Evolutionary conservation across 2,113 vertebrate genomes (phyloP).

Genomic region (Podarcis muralis): DNA sequence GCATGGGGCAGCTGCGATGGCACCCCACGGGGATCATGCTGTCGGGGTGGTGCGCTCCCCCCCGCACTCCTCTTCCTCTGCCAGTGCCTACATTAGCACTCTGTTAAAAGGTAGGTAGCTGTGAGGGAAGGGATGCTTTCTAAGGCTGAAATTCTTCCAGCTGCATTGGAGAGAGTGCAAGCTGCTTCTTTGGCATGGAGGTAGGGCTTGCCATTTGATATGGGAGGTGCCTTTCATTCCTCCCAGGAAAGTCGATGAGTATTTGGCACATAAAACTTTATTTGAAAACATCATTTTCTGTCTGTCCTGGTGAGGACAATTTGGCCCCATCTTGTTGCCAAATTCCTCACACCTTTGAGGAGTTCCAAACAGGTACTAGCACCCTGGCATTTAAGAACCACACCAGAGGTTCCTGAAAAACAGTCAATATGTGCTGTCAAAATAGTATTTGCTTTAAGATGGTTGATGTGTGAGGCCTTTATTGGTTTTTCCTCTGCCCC

Average conservation of each 20-base stretch:
- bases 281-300: conserved; percentile 1
- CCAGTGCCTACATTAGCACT: background rate
- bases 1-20: no score
- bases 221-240: background rate
- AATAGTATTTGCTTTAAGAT: background rate
- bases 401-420: background rate
- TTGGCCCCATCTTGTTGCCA: background rate
- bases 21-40: no score
- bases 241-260: background rate
- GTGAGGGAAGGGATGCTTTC: background rate
- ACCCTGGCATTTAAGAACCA: background rate
- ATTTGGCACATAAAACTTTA: background rate
- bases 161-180: conserved; percentile 15
- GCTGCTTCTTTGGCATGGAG: conserved; percentile 15
- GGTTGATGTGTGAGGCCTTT: background rate
- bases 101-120: no score
- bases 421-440: background rate
- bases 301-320: background rate
- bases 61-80: no score
- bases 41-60: no score
- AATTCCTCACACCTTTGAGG: background rate
- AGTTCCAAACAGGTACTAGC: background rate
- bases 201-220: background rate
- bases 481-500: background rate
- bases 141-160: background rate